phyloP scores from a whole-genome alignment of 2,113 vertebrate species.

The Ursus arctos region DNA sequence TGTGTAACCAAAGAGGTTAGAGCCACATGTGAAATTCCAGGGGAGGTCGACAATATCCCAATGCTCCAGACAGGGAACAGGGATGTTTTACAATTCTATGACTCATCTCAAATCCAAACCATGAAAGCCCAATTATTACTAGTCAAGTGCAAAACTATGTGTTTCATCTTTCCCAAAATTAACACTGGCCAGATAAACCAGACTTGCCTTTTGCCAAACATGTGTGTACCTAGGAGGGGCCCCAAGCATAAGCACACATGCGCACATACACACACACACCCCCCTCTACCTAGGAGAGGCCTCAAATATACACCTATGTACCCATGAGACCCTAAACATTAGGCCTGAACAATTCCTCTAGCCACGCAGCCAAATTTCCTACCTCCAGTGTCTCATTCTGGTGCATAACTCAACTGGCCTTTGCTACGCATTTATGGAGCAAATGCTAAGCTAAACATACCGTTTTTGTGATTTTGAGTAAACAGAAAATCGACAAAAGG shows the following conservation, averaged over 20 bases:
- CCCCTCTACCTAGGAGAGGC: not conserved
- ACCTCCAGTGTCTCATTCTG: not conserved
- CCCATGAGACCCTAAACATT: not conserved
- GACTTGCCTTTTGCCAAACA: not conserved
- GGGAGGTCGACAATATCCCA: not conserved
- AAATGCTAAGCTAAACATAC: not conserved
- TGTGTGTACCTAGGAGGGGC: not conserved
- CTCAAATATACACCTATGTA: not conserved
- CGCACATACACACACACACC: too few species aligned
- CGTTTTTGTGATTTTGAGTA: not conserved
- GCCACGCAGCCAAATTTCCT: not conserved
- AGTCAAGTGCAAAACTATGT: not conserved
- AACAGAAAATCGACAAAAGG: not conserved
- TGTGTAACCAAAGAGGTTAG: constrained; percentile 37
- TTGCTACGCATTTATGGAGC: not conserved
- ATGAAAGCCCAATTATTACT: not conserved
- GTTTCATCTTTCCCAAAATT: constrained; percentile 45
- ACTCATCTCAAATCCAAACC: constrained; percentile 43
- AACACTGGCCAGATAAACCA: not conserved
- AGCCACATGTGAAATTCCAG: constrained; percentile 46
- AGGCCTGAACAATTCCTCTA: not conserved
- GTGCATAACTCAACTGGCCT: not conserved
- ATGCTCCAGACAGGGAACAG: not conserved
- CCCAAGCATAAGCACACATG: not conserved
- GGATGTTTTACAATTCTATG: not conserved